Conservation (phyloP, 2,888 invertebrate genomes). For the Meghimatium bilineatum region DNA sequence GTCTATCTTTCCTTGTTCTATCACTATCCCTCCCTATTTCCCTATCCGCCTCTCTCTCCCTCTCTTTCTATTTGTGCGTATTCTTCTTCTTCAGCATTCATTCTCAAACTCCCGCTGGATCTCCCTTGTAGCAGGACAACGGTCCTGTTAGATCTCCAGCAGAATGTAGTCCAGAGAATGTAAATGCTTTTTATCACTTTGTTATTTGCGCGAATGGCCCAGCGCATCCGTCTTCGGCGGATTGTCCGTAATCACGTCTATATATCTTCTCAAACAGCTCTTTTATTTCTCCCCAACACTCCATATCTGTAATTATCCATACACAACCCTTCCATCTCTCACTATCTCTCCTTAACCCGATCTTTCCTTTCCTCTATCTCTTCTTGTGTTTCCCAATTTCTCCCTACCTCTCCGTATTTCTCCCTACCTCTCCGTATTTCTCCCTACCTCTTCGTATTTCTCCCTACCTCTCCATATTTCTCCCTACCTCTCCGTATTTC, state of each 20-base stretch:
- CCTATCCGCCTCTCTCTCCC: neutral
- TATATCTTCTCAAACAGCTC: neutral
- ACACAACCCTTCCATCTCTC: neutral
- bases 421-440: neutral
- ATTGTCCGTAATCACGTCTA: too few relatives aligned
- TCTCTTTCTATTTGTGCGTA: neutral
- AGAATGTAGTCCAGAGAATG: too few relatives aligned
- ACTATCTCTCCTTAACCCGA: neutral
- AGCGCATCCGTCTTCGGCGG: too few relatives aligned
- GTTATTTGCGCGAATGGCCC: too few relatives aligned
- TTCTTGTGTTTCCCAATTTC: neutral
- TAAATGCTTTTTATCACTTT: too few relatives aligned
- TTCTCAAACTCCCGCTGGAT: too few relatives aligned
- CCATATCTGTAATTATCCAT: constrained; percentile 13
- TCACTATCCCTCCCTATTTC: neutral
- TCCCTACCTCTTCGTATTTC: constrained; percentile 13
- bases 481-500: neutral
- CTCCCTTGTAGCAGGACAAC: too few relatives aligned
- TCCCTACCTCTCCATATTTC: neutral
- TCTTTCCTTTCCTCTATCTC: neutral
- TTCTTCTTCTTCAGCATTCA: too few relatives aligned
- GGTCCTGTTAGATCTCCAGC: too few relatives aligned
- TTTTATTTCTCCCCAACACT: neutral
- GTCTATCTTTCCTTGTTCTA: neutral
- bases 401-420: neutral